Conservation (phyloP, 2,113 vertebrate species). For the Peromyscus californicus region DNA sequence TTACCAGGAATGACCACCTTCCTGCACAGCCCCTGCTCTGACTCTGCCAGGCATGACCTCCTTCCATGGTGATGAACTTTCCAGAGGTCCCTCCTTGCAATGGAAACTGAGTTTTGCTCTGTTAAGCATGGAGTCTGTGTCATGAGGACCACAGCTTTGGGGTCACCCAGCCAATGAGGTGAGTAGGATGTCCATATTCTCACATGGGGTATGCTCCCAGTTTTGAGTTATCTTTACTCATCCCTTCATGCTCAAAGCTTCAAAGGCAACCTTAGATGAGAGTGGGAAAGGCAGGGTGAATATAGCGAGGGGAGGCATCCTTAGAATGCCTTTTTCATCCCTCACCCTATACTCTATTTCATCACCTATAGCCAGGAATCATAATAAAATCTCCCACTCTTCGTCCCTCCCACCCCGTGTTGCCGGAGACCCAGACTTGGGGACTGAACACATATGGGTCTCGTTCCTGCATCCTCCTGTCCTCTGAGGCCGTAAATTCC, state of each 20-base stretch:
- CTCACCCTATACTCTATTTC: neutral
- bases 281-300: neutral
- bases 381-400: neutral
- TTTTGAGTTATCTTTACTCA: slow-evolving; percentile 53
- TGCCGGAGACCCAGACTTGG: neutral
- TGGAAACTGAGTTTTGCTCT: neutral
- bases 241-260: neutral
- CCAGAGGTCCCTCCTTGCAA: neutral
- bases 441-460: slow-evolving; percentile 73
- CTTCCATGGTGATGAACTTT: neutral
- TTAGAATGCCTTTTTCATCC: neutral
- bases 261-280: neutral
- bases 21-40: neutral
- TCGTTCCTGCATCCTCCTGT: slow-evolving; percentile 28
- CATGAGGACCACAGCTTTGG: neutral
- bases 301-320: neutral
- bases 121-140: neutral
- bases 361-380: neutral
- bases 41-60: neutral
- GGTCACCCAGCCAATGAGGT: neutral
- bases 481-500: slow-evolving; percentile 73
- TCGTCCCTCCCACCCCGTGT: no score
- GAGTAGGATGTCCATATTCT: neutral
- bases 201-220: neutral
- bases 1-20: neutral